These are phyloP conservation scores for Alcis repandata DNA, from an alignment of 2,888 invertebrate species.

Conservation along the genomic window DNA sequence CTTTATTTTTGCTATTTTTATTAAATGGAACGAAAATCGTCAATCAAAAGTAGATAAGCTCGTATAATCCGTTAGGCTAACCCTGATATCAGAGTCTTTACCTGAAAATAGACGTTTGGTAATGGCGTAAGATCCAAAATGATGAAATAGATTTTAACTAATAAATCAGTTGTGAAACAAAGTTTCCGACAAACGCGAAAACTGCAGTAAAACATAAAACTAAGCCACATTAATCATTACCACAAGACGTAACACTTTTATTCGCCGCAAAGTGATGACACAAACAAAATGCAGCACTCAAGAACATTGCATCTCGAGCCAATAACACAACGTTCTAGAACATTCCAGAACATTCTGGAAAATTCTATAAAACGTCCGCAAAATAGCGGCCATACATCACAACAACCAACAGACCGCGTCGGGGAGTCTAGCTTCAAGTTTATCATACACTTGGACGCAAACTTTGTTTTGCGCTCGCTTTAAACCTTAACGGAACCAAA, in stretches of 20 bases:
- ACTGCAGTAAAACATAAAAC: neutral
- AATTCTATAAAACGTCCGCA: slow-evolving; percentile 45
- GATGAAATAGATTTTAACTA: too few relatives aligned
- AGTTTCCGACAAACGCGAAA: neutral
- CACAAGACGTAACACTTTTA: neutral
- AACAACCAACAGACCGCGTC: slow-evolving; percentile 48
- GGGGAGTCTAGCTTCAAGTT: slow-evolving; percentile 48
- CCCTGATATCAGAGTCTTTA: too few relatives aligned
- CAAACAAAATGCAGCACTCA: slow-evolving; percentile 24
- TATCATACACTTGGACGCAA: slow-evolving; percentile 40
- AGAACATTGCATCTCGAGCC: slow-evolving; percentile 27
- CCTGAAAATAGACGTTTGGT: too few relatives aligned
- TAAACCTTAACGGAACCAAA: slow-evolving; percentile 11
- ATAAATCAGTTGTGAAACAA: too few relatives aligned
- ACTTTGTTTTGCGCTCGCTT: slow-evolving; percentile 10
- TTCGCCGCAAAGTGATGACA: slow-evolving; percentile 9
- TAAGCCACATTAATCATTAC: neutral
- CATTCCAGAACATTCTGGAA: slow-evolving; percentile 36
- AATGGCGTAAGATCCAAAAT: too few relatives aligned
- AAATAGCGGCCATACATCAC: slow-evolving; percentile 48
- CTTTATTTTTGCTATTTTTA: too few relatives aligned
- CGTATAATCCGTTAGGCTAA: too few relatives aligned
- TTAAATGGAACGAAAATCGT: too few relatives aligned
- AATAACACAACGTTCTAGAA: slow-evolving; percentile 37
- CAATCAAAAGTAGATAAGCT: too few relatives aligned